phyloP scores from a whole-genome alignment of 1,140 invertebrate genomes.

The Nasonia longicornis region DNA sequence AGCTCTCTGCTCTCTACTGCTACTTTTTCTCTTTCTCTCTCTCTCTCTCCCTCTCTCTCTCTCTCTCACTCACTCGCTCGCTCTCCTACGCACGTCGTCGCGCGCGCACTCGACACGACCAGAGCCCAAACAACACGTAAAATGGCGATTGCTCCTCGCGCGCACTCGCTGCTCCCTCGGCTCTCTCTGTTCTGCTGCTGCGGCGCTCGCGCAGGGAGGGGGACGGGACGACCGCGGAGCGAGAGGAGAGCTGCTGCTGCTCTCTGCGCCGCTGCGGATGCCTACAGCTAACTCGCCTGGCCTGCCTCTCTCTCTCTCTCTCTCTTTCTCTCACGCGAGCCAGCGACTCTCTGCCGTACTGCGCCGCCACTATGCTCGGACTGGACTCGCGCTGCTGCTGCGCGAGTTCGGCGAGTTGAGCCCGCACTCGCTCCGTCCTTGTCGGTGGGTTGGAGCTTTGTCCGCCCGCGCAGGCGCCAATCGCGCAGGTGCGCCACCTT shows the following conservation, averaged over 20 bases:
- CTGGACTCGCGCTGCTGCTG: not conserved
- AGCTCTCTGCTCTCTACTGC: too few species aligned
- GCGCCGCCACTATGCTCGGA: too few species aligned
- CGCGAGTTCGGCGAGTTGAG: not conserved
- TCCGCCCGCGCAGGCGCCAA: not conserved
- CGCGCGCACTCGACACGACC: not conserved
- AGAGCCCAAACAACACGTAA: slow-evolving; percentile 41
- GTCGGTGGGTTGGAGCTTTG: not conserved
- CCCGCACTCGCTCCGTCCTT: not conserved
- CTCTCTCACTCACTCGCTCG: too few species aligned
- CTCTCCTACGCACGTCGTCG: not conserved
- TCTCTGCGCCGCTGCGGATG: too few species aligned
- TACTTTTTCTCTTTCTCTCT: too few species aligned
- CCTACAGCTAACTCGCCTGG: not conserved
- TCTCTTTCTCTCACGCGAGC: not conserved
- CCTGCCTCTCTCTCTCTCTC: not conserved
- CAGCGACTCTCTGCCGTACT: too few species aligned
- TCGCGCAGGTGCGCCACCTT: not conserved
- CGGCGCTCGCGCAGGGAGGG: not conserved
- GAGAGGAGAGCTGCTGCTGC: not conserved
- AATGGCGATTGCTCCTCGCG: slow-evolving; percentile 40
- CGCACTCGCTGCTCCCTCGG: not conserved
- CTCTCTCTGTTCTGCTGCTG: not conserved
- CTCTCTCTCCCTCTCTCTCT: too few species aligned
- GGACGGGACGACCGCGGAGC: not conserved